These are phyloP conservation scores for Lucifuga dentata DNA, from an alignment of 2,113 vertebrate species.

Conservation along the genomic window DNA sequence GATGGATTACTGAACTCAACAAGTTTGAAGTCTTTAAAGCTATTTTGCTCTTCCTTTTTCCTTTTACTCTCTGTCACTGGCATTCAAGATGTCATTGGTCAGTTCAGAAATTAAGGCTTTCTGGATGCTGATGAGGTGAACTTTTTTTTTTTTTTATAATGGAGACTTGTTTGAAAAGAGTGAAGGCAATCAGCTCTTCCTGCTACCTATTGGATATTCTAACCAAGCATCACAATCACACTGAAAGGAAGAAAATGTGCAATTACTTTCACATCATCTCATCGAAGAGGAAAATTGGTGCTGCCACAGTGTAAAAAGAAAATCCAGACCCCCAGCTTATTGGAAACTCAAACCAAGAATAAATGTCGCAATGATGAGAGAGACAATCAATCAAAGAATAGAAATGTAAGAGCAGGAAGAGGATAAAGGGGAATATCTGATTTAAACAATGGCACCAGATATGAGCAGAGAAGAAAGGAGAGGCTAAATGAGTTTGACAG, in stretches of 20 bases:
- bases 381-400: slow-evolving; percentile 56
- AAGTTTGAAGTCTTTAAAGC: too few relatives aligned
- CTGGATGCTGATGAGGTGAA: slow-evolving; percentile 20
- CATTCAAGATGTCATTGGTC: not conserved
- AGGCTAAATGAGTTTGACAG: slow-evolving; percentile 8
- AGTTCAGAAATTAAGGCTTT: slow-evolving; percentile 25
- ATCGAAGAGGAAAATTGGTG: slow-evolving; percentile 50
- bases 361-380: slow-evolving; percentile 38
- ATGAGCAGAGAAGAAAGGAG: slow-evolving; percentile 3
- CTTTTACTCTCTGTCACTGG: too few relatives aligned
- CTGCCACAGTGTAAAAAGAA: slow-evolving; percentile 47
- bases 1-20: too few relatives aligned
- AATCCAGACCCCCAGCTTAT: slow-evolving; percentile 17
- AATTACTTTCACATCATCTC: slow-evolving; percentile 57
- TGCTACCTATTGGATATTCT: slow-evolving; percentile 25
- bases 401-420: slow-evolving; percentile 21
- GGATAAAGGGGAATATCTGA: slow-evolving; percentile 1
- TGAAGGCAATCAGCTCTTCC: slow-evolving; percentile 41
- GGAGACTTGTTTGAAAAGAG: slow-evolving; percentile 38
- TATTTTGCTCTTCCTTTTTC: too few relatives aligned
- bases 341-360: slow-evolving; percentile 16
- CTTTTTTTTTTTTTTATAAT: slow-evolving; percentile 22
- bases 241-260: slow-evolving; percentile 38
- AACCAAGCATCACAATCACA: slow-evolving; percentile 26
- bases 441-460: slow-evolving; percentile 19